A percentile compares a stretch with the other conserved stretches of the same genome.
phyloP scores from a whole-genome alignment of 2,888 invertebrate species.

The Lapara coniferarum region DNA sequence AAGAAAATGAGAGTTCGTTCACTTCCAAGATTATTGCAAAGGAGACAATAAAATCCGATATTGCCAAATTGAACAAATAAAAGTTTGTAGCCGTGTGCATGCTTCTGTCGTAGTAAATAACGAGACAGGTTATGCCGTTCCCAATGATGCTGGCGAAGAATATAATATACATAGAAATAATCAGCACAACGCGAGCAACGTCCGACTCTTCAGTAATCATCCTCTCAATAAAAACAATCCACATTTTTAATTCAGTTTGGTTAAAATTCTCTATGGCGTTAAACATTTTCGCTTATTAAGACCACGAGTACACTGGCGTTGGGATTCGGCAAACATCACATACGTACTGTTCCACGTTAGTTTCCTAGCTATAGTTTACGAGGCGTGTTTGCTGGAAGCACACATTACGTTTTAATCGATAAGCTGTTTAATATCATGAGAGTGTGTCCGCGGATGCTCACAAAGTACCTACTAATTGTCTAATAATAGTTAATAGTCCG shows the following conservation, averaged over 20 bases:
- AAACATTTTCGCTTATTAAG: constrained; percentile 21
- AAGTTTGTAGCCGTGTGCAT: constrained; percentile 74
- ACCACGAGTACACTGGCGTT: background rate
- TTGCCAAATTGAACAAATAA: constrained; percentile 69
- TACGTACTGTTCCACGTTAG: background rate
- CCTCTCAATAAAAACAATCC: constrained; percentile 49
- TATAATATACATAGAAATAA: constrained; percentile 42
- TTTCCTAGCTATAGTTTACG: background rate
- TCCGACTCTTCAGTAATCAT: constrained; percentile 40
- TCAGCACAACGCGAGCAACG: constrained; percentile 42
- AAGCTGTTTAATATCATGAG: background rate
- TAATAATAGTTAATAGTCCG: background rate
- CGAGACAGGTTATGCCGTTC: constrained; percentile 69
- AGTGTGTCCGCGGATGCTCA: background rate
- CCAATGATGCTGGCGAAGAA: constrained; percentile 59
- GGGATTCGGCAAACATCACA: constrained; percentile 4
- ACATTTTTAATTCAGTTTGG: constrained; percentile 40
- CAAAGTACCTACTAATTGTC: background rate
- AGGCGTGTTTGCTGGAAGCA: constrained; percentile 31
- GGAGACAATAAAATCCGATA: constrained; percentile 66
- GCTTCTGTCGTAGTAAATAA: constrained; percentile 65
- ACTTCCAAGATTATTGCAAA: constrained; percentile 60
- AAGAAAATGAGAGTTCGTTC: constrained; percentile 41
- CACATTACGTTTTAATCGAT: constrained; percentile 28
- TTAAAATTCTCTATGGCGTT: constrained; percentile 22